A percentile compares a stretch with the other conserved stretches of the same genome.
These are phyloP conservation scores for Lochmaea crataegi DNA, from an alignment of 2,888 invertebrate species.

Conservation along the genomic window DNA sequence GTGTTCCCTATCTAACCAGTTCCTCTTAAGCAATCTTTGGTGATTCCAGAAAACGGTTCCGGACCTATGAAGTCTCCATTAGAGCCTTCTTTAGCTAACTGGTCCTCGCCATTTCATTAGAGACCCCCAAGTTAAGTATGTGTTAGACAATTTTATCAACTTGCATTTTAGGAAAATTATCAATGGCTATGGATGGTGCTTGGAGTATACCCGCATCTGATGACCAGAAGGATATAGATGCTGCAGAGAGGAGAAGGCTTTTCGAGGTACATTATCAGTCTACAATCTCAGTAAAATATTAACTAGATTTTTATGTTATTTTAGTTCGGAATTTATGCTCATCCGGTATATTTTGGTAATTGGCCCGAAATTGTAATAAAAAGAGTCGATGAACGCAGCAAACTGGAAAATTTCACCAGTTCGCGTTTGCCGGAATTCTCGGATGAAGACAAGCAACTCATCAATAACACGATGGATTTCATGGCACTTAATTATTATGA, in stretches of 20 bases:
- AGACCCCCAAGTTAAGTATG: background rate
- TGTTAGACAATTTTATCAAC: no score
- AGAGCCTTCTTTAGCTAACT: no score
- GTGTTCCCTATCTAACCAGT: no score
- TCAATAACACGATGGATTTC: constrained; percentile 76
- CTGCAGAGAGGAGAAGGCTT: constrained; percentile 70
- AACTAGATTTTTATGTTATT: background rate
- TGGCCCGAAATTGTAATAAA: constrained; percentile 75
- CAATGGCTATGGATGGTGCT: constrained; percentile 35
- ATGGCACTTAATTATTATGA: constrained; percentile 78
- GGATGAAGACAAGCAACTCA: constrained; percentile 69
- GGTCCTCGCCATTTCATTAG: no score
- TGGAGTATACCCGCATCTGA: constrained; percentile 56
- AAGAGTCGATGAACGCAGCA: constrained; percentile 69
- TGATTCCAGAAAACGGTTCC: no score
- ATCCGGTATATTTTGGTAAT: constrained; percentile 73
- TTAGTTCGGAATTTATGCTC: constrained; percentile 51
- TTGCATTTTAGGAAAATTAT: constrained; percentile 33
- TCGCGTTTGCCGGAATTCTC: constrained; percentile 75
- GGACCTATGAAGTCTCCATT: no score
- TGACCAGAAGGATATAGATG: constrained; percentile 68
- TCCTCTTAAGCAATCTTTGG: no score
- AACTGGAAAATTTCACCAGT: constrained; percentile 61
- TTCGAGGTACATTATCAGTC: constrained; percentile 70
- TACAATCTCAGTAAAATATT: no score